Base-by-base conservation (phyloP, 2,888 invertebrate genomes). In the Congeria kusceri region DNA sequence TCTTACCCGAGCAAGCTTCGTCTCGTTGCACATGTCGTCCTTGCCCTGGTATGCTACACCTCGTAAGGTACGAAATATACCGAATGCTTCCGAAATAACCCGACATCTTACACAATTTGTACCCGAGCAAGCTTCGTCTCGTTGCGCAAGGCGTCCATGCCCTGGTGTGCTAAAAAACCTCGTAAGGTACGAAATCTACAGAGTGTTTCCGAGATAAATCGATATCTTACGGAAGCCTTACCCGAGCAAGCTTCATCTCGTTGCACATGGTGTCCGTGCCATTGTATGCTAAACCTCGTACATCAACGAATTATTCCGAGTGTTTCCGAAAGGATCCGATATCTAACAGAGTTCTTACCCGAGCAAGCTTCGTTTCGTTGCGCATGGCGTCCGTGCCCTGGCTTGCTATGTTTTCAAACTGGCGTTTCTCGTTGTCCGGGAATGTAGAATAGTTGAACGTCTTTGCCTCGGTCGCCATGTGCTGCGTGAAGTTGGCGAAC, bases 381-480 rank as follows among this genome's bases (percentile, higher is more conserved):
- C 77, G 80, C 27, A 98, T 93, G 0, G 96, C 96, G 0, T 96
- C 95, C 0, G 95, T 94, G 0, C 97, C 97, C 1, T 97, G 94
- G 67, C 96, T 95, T 0, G 96, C 95, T 71, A 96, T 95, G 79
- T 95, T 95, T 89, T 95, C 95, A 91, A 98, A 97, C 94, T 97
- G 96, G 68, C 97, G 95, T 80, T 95, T 95, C 0, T 97, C 88
- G 28, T 95, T 94, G 58, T 95, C 95, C 74, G 95, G 94, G 91
- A 96, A 96, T 11, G 95, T 94, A 76, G 95, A 95, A 97, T 96
- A 97, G 62, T 96, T 95, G 92, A 96, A 97, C 5, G 2, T 95
- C 49, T 96, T 96, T 0, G 97, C 96, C 91, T 96, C 96, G 87
- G 95, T 94, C 96, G 96, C 97, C 0, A 96, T 96, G 0, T 96